These are phyloP conservation scores for Talpa occidentalis DNA, from an alignment of 2,113 vertebrate species.

Conservation along the genomic window DNA sequence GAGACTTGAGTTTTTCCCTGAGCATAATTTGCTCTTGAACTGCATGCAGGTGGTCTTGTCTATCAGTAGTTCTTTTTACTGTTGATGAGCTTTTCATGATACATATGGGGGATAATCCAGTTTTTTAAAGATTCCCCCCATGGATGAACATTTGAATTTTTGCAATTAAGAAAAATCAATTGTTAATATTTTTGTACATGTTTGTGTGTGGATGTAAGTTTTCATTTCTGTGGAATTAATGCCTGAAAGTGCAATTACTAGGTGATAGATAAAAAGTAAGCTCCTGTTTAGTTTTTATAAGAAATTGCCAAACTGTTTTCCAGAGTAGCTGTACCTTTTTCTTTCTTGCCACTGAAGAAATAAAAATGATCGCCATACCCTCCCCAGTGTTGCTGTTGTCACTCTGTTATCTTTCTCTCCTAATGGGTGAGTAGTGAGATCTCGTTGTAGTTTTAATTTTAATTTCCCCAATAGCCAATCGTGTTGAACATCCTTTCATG, in stretches of 20 bases:
- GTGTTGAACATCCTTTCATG: not conserved
- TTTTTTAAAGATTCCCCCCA: not conserved
- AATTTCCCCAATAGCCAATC: not conserved
- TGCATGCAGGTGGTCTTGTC: not conserved
- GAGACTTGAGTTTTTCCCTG: not conserved
- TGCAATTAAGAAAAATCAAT: not conserved
- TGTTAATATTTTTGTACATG: not conserved
- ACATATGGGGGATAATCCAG: not conserved
- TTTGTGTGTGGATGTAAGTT: not conserved
- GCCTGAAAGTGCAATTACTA: not conserved
- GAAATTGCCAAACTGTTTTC: not conserved
- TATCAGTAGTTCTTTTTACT: not conserved
- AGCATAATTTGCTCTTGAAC: not conserved
- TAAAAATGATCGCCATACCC: not conserved
- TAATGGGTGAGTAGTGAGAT: not conserved
- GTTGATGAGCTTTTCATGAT: not conserved
- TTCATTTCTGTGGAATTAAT: constrained; percentile 27
- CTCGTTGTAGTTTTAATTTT: not conserved
- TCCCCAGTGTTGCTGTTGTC: not conserved
- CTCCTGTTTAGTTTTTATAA: not conserved
- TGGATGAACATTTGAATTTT: not conserved
- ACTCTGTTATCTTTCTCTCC: not conserved
- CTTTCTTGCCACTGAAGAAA: not conserved
- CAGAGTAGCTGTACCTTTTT: not conserved
- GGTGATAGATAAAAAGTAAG: not conserved